Conservation (phyloP, 2,888 invertebrate species). For the Imbricaverruca yamaguchii region DNA sequence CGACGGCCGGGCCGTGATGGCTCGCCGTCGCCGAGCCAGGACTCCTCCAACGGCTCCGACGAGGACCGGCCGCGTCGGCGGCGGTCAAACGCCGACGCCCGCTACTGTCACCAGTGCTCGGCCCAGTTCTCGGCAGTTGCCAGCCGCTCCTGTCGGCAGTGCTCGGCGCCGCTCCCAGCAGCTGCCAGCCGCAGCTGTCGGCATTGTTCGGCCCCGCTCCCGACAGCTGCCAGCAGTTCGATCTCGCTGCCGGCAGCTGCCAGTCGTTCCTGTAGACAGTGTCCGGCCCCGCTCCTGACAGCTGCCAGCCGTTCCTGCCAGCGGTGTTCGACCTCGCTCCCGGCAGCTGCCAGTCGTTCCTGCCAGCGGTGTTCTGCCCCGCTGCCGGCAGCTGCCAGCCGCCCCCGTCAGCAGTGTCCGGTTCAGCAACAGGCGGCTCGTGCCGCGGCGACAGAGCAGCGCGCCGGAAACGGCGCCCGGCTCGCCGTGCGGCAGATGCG, state of each 20-base stretch:
- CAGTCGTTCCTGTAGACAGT: no score
- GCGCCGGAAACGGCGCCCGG: neutral
- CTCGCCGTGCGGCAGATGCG: slow-evolving; percentile 1
- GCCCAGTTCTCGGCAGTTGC: no score
- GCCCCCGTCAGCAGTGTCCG: neutral
- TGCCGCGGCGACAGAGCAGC: neutral
- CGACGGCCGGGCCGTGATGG: neutral
- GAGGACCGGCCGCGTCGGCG: neutral
- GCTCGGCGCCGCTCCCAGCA: neutral
- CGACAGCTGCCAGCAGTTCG: no score
- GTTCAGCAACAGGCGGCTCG: no score
- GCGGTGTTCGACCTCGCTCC: no score
- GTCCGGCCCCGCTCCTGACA: no score
- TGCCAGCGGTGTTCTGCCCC: neutral
- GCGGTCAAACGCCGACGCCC: neutral
- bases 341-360: no score
- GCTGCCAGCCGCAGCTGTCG: neutral
- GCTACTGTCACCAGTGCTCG: no score
- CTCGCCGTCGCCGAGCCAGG: neutral
- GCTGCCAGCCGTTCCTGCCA: no score
- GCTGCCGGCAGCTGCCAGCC: neutral
- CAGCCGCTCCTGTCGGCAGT: no score
- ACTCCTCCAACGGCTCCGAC: neutral
- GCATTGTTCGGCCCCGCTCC: neutral
- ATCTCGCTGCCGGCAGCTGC: no score